Conservation (phyloP, 1,140 invertebrate genomes). For the Ostrea edulis region DNA sequence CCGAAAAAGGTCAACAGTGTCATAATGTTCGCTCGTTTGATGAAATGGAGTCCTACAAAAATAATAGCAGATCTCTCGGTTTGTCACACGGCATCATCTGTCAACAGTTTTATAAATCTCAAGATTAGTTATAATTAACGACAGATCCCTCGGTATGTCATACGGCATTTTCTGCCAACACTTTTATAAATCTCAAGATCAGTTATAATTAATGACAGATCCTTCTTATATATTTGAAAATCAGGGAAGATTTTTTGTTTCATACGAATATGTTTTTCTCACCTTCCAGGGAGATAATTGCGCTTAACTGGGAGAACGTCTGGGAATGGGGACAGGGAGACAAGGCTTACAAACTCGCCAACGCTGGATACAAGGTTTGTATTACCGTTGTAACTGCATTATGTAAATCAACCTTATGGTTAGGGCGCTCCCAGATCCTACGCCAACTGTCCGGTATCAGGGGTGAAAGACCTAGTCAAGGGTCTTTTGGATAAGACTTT, state of each 20-base stretch:
- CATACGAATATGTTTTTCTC: neutral
- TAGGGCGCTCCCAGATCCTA: neutral
- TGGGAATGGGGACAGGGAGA: slow-evolving; percentile 72
- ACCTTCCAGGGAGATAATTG: slow-evolving; percentile 58
- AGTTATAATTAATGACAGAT: no score
- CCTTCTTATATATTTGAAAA: no score
- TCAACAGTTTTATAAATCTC: neutral
- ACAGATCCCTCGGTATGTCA: no score
- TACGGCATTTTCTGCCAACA: no score
- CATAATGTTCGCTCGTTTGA: no score
- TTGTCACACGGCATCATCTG: no score
- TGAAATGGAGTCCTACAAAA: neutral
- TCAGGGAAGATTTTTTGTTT: neutral
- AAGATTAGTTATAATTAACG: no score
- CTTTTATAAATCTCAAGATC: no score
- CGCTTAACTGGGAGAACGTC: slow-evolving; percentile 71
- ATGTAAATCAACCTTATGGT: neutral
- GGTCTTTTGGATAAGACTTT: no score
- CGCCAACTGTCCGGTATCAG: neutral
- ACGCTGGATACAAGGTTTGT: slow-evolving; percentile 72
- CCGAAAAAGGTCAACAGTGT: no score
- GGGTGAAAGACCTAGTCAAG: no score
- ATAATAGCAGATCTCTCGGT: neutral
- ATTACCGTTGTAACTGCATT: neutral
- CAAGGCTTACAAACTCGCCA: slow-evolving; percentile 72